Conservation (phyloP, 2,888 invertebrate genomes). For the Steromphala cineraria region DNA sequence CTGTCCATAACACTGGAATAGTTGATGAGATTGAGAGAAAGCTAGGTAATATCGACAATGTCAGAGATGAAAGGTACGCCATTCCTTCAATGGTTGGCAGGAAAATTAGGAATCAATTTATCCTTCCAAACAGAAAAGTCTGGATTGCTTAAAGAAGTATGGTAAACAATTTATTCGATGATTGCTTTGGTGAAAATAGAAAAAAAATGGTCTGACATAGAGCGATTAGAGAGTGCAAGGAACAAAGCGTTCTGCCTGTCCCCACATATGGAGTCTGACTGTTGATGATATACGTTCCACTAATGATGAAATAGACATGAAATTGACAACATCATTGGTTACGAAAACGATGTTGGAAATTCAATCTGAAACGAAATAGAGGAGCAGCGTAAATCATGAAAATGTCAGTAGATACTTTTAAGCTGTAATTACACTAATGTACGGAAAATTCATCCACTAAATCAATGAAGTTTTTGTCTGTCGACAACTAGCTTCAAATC, state of each 20-base stretch:
- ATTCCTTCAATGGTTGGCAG: neutral
- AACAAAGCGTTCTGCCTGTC: no score
- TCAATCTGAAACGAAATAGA: neutral
- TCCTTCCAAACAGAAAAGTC: neutral
- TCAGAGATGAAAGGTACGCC: neutral
- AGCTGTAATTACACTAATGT: neutral
- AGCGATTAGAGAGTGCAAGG: no score
- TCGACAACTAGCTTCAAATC: no score
- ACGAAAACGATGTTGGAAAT: constrained; percentile 1
- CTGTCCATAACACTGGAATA: neutral
- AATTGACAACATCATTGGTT: neutral
- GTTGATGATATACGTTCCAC: neutral
- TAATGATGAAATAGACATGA: neutral
- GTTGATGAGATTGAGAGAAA: neutral
- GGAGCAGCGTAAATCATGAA: neutral
- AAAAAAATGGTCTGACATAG: no score
- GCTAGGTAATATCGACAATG: neutral
- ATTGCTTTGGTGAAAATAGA: neutral
- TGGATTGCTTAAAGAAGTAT: constrained; percentile 8
- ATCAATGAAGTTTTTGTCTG: no score
- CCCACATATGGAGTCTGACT: no score
- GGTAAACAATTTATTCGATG: neutral
- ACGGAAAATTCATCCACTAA: no score
- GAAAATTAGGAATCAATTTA: constrained; percentile 12
- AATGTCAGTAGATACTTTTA: neutral